phyloP scores from a whole-genome alignment of 92 coral and sea anemone genomes.

The Palythoa grandis region DNA sequence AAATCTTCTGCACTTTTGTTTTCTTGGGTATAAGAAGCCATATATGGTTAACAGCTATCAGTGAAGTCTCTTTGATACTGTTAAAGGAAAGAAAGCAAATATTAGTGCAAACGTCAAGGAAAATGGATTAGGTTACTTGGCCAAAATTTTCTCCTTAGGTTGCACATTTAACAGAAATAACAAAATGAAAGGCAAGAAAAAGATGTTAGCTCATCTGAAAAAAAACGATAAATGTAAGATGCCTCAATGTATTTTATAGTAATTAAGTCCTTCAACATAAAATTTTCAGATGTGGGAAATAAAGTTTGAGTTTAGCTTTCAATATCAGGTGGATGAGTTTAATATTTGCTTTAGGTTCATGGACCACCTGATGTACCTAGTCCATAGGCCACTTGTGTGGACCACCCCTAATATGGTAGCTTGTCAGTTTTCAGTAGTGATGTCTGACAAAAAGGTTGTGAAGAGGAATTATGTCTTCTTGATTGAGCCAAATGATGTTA shows the following conservation, averaged over 20 bases:
- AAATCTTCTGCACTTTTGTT: constrained; percentile 40
- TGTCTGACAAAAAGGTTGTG: not conserved
- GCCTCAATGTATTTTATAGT: not conserved
- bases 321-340: not conserved
- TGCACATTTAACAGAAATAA: not conserved
- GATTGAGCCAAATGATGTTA: not conserved
- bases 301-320: not conserved
- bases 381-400: not conserved
- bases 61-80: constrained; percentile 25
- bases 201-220: not conserved
- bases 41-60: constrained; percentile 26
- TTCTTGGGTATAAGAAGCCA: constrained; percentile 27
- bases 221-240: not conserved
- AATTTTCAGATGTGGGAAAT: not conserved
- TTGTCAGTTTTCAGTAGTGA: not conserved
- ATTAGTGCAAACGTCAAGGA: constrained; percentile 8
- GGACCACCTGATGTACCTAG: not conserved
- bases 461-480: not conserved
- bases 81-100: constrained; percentile 31
- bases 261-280: not conserved
- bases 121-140: not conserved
- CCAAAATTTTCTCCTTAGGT: not conserved
- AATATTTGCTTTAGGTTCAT: not conserved
- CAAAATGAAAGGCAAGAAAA: not conserved
- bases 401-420: not conserved